Evolutionary conservation across 2,797 vertebrate species (phyloP), one percentile per base, ranked within the genome.

Genomic region (Sphenopsis melanotis): DNA sequence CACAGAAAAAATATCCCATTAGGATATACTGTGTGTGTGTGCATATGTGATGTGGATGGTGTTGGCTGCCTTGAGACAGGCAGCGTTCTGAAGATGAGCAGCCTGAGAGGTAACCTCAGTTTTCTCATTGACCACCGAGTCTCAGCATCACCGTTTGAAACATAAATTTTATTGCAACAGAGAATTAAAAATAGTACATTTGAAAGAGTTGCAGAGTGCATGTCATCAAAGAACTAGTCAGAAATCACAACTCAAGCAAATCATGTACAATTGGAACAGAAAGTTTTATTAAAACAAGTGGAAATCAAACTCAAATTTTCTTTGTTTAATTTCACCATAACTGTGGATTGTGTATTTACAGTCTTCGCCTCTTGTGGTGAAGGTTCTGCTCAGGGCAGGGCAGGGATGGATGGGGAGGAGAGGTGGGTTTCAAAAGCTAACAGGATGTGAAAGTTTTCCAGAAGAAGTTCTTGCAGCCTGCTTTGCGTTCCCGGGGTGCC

Each of bases 391-490:
- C 61, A 20, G 93, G 88, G 74, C 17, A 4, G 65, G 93, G 68
- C 64, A 87, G 72, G 36, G 78, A 68, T 66, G 76, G 32, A 93
- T 91, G 70, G 90, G 83, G 87, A 91, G 72, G 46, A 79, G 63
- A 94, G 74, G 90, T 91, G 71, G 80, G 71, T 90, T 87, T 95
- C 66, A 66, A 85, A 71, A 97, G 97, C 98, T 99, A 99, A 98
- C 99, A 99, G 94, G 99, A 99, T 44, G 99, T 99, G 98, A 99
- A 99, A 17, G 99, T 99, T 98, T 99, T 99, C 99, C 99, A 99
- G 98, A 99, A 99, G 98, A 99, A 99, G 97, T 99, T 99, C 98
- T 99, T 99, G 98, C 99, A 99, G 69, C 99, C 99, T 0, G 99
- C 99, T 97, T 99, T 99, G 94, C 99, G 98, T 97, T 99, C 99